Evolutionary conservation across 1,140 invertebrate genomes (phyloP), one percentile per base, ranked within the genome.

Genomic region (Glomeris maerens): DNA sequence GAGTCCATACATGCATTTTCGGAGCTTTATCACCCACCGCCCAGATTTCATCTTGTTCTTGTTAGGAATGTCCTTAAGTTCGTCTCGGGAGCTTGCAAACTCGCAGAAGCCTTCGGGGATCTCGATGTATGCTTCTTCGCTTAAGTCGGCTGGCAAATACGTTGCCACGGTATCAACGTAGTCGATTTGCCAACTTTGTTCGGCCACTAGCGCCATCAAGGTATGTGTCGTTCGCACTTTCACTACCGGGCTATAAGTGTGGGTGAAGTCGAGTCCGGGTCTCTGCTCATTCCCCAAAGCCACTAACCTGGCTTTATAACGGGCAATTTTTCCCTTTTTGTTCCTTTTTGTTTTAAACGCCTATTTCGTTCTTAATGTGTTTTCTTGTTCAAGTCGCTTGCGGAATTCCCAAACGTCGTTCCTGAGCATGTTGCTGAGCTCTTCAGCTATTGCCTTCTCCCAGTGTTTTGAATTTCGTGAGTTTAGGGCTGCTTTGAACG

Each of bases 111-210:
- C n/a, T n/a, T n/a, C n/a, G n/a, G 66, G 66, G 50, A 59, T 55
- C 49, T 58, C 52, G 56, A 68, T 61, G 41, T 66, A 70, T 2
- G 71, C 62, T 10, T 68, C 61, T 54, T 63, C 62, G 31, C 65
- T 41, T 22, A 70, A 42, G 29, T 57, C 52, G 3, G 62, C 63
- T 52, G 68, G 49, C 4, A 70, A 54, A 56, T 67, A 57, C 62
- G 54, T 53, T 55, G 58, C 58, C 62, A 46, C 50, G 49, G 59
- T 62, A 55, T 52, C 64, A 56, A 52, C 58, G 51, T 69, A 57
- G 44, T 52, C n/a, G 54, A 69, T 50, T n/a, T 55, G 2, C 20
- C 59, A 52, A 40, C 62, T 52, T 20, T 59, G 20, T 40, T 49
- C 45, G 2, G 60, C 62, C 10, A 60, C 57, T 21, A 65, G 0